phyloP scores from a whole-genome alignment of 37 sponge, comb jelly and placozoan species.

The Aphrocallistes beatrix region DNA sequence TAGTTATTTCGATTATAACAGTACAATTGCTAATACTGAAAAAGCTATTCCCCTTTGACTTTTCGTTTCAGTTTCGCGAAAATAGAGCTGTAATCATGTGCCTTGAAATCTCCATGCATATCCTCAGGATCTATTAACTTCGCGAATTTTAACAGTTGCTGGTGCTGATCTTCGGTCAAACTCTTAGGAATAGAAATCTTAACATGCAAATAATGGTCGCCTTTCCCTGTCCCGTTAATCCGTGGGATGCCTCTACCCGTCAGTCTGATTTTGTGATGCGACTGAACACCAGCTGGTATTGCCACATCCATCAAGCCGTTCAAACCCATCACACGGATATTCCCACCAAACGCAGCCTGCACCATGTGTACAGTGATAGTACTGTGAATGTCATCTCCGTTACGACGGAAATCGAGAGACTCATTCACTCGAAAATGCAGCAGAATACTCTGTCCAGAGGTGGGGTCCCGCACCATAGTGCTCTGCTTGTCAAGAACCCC shows the following conservation, averaged over 20 bases:
- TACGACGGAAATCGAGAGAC: conserved; percentile 48
- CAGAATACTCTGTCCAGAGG: neutral
- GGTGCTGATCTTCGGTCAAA: conserved; percentile 23
- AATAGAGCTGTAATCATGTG: neutral
- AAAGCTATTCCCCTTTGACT: neutral
- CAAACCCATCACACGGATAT: conserved; percentile 49
- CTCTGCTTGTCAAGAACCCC: neutral
- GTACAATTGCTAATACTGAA: neutral
- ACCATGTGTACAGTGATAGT: conserved; percentile 32
- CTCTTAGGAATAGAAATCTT: conserved; percentile 71
- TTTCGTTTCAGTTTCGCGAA: neutral
- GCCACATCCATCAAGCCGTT: conserved; percentile 62
- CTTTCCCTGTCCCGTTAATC: conserved; percentile 60
- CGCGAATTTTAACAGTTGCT: neutral
- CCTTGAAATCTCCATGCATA: conserved; percentile 1
- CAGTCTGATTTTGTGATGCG: conserved; percentile 67
- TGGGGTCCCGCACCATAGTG: neutral
- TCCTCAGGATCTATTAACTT: neutral
- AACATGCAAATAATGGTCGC: conserved; percentile 82
- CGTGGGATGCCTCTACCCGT: conserved; percentile 59
- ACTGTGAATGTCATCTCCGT: conserved; percentile 76
- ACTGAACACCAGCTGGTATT: conserved; percentile 72
- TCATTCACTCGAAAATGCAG: conserved; percentile 31
- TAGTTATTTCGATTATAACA: too few relatives aligned
- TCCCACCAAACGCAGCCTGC: conserved; percentile 75